phyloP scores from a whole-genome alignment of 1,140 invertebrate genomes.

The Scaptomyza graminum region DNA sequence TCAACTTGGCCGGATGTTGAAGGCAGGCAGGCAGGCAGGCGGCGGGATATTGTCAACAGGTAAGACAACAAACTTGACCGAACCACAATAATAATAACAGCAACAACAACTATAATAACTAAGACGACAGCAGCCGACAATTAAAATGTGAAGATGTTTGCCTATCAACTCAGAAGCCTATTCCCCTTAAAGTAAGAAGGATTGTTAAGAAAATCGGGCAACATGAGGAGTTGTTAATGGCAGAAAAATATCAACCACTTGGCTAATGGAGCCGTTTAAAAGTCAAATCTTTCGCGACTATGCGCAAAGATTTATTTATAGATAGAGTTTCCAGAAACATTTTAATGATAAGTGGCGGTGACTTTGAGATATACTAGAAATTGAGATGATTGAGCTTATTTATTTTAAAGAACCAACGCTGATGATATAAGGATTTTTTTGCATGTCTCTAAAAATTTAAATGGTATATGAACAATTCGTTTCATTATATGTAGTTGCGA shows the following conservation, averaged over 20 bases:
- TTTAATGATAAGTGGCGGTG: slow-evolving; percentile 1
- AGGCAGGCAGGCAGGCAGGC: slow-evolving; percentile 23
- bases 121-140: slow-evolving; percentile 17
- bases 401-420: no score
- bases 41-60: slow-evolving; percentile 66
- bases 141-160: slow-evolving; percentile 52
- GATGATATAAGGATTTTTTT: no score
- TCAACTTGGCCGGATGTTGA: slow-evolving; percentile 58
- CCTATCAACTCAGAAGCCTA: slow-evolving; percentile 36
- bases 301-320: slow-evolving; percentile 20
- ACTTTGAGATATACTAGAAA: not conserved
- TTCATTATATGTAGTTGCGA: no score
- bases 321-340: slow-evolving; percentile 19
- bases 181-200: slow-evolving; percentile 17
- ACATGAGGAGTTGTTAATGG: not conserved
- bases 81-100: slow-evolving; percentile 35
- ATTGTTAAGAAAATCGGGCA: not conserved
- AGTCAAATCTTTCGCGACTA: slow-evolving; percentile 11
- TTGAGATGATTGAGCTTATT: slow-evolving; percentile 4
- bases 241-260: not conserved
- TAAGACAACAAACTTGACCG: slow-evolving; percentile 71
- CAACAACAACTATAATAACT: slow-evolving; percentile 29
- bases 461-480: no score
- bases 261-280: slow-evolving; percentile 19
- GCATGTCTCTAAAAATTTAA: no score